Conservation (phyloP, 1,140 invertebrate genomes). For the Habropoda laboriosa region DNA sequence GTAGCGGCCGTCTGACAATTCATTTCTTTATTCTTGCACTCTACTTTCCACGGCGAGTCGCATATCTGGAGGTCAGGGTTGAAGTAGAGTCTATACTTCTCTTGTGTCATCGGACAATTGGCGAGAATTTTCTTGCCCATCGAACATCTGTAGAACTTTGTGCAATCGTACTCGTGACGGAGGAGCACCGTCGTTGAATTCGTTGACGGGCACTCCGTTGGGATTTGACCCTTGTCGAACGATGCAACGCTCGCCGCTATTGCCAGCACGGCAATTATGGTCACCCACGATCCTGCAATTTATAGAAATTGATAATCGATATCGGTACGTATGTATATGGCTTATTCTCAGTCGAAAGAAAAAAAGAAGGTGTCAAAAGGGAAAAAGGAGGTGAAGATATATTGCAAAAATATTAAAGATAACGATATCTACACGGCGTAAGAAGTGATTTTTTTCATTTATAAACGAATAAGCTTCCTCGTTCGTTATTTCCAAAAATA, state of each 20-base stretch:
- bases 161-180: conserved; percentile 65
- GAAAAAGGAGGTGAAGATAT: no score
- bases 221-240: background rate
- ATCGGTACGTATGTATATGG: no score
- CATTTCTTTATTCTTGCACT: conserved; percentile 37
- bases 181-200: conserved; percentile 44
- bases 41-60: conserved; percentile 65
- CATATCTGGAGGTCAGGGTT: conserved; percentile 71
- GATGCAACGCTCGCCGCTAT: no score
- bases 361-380: no score
- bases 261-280: background rate
- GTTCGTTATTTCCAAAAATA: no score
- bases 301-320: no score
- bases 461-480: no score
- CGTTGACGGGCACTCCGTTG: conserved; percentile 33
- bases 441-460: no score
- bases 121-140: background rate
- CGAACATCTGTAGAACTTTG: conserved; percentile 71
- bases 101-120: conserved; percentile 40
- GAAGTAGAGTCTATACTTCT: conserved; percentile 71
- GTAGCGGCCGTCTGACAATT: background rate
- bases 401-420: no score
- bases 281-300: background rate
- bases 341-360: no score
- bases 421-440: no score